Evolutionary conservation across 2,888 invertebrate species (phyloP).

Genomic region (Platerodrilus igneus): DNA sequence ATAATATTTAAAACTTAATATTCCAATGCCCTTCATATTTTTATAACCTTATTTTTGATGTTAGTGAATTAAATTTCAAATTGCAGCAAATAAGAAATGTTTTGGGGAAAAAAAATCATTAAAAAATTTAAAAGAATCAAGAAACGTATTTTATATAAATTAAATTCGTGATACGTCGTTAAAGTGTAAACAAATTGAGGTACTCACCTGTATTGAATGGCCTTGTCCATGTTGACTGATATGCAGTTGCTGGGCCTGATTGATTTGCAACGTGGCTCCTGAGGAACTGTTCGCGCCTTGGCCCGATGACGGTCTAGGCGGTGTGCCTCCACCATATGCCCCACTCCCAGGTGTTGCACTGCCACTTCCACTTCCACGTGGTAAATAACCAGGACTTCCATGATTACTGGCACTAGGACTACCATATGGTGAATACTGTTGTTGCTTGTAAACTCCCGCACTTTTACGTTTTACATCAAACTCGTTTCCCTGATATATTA

Average conservation of each 20-base stretch:
- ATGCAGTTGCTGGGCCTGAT: conserved; percentile 83
- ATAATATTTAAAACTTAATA: no score
- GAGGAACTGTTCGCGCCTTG: conserved; percentile 40
- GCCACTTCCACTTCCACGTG: conserved; percentile 31
- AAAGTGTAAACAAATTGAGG: no score
- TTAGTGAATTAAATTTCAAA: no score
- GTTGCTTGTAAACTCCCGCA: conserved; percentile 50
- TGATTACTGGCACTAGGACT: conserved; percentile 60
- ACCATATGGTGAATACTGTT: conserved; percentile 66
- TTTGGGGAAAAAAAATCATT: no score
- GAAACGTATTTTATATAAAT: no score
- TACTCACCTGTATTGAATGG: conserved; percentile 74
- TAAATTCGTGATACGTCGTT: no score
- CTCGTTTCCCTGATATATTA: conserved; percentile 46
- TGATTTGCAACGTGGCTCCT: conserved; percentile 69
- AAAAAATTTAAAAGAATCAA: no score
- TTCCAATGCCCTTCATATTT: no score
- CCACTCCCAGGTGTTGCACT: conserved; percentile 31
- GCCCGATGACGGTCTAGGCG: conserved; percentile 53
- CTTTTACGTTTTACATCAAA: conserved; percentile 50
- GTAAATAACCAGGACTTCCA: conserved; percentile 52
- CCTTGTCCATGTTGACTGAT: conserved; percentile 69
- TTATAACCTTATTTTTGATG: no score
- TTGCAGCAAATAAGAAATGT: no score
- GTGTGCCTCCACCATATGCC: conserved; percentile 43